Percentiles rank a stretch among this genome's conserved stretches.
Evolutionary conservation across 2,888 invertebrate species (phyloP).

Genomic region (Drosophila nigritarsus): DNA sequence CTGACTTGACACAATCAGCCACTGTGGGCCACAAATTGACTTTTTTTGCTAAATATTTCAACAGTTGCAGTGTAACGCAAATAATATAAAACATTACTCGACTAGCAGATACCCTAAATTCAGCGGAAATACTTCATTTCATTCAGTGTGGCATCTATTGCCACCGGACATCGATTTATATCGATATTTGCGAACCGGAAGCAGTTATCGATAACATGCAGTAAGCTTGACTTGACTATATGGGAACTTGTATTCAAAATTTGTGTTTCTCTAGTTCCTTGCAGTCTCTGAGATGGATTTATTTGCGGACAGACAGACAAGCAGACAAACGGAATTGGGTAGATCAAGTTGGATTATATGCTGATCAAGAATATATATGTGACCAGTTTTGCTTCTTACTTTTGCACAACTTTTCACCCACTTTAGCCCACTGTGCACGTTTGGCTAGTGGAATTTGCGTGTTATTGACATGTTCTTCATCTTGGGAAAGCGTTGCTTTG

Average conservation of each 20-base stretch:
- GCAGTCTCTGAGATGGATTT: too few relatives aligned
- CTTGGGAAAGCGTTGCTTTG: neutral
- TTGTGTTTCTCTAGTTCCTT: rapidly evolving
- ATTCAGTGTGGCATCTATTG: too few relatives aligned
- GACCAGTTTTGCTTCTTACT: neutral
- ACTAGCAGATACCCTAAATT: neutral
- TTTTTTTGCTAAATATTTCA: neutral
- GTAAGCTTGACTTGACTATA: too few relatives aligned
- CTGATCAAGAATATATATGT: neutral
- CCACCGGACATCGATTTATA: neutral
- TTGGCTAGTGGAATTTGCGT: slow-evolving; percentile 21
- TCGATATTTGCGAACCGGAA: neutral
- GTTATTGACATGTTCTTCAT: slow-evolving; percentile 32
- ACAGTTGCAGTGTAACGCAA: neutral
- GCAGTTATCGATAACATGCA: neutral
- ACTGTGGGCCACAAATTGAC: slow-evolving; percentile 8
- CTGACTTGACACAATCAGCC: slow-evolving; percentile 9
- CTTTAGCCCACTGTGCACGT: slow-evolving; percentile 1
- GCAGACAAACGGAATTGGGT: neutral
- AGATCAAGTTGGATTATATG: neutral
- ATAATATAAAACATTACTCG: too few relatives aligned
- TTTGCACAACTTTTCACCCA: neutral
- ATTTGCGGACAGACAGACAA: too few relatives aligned
- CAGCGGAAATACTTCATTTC: neutral
- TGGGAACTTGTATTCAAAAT: too few relatives aligned